Base-by-base conservation (phyloP, 2,888 invertebrate genomes). In the Koerneria pararmatus region DNA sequence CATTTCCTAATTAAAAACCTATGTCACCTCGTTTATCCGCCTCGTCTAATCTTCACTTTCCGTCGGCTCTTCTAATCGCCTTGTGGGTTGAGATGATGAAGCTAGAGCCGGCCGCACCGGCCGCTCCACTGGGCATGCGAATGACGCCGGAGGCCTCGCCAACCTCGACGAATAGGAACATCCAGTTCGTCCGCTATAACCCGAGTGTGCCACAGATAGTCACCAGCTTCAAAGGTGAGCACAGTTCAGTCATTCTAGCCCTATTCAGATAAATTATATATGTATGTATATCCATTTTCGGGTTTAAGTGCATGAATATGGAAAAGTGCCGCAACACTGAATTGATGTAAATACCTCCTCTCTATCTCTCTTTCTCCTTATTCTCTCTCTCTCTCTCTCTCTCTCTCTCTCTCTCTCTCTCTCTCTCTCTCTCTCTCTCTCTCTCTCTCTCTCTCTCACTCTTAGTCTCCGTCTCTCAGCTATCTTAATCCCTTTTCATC, bases 181-280 rank as follows among this genome's bases (percentile, higher is more conserved):
- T 76, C 31, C 60, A 62, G n/a, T 76, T 76, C 63, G 69, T 72
- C n/a, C 73, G 72, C 11, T 81, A 81, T 69, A 78, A 81, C 67
- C 76, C 81, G 24, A 75, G 72, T 56, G 70, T 75, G 53, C 81
- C 81, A 24, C 78, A 77, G 66, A 77, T 80, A 66, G 80, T 81
- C 56, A 81, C 80, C 5, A 80, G 80, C 8, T 81, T 81, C 69
- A 81, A 81, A 69, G 81, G 79, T 69, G 34, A 34, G 53, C 22
- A 27, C 19, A n/a, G n/a, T n/a, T n/a, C n/a, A n/a, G n/a, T n/a
- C n/a, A n/a, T n/a, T n/a, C n/a, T n/a, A 19, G 19, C 41, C 8
- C 19, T 19, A 41, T 19, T 41, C 41, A 19, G 19, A 41, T 19
- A 41, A 11, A n/a, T n/a, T n/a, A n/a, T n/a, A n/a, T n/a, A n/a